Percentiles rank a stretch among this genome's conserved stretches.
These are phyloP conservation scores for Bimastos eiseni DNA, from an alignment of 2,888 invertebrate species.

Conservation along the genomic window DNA sequence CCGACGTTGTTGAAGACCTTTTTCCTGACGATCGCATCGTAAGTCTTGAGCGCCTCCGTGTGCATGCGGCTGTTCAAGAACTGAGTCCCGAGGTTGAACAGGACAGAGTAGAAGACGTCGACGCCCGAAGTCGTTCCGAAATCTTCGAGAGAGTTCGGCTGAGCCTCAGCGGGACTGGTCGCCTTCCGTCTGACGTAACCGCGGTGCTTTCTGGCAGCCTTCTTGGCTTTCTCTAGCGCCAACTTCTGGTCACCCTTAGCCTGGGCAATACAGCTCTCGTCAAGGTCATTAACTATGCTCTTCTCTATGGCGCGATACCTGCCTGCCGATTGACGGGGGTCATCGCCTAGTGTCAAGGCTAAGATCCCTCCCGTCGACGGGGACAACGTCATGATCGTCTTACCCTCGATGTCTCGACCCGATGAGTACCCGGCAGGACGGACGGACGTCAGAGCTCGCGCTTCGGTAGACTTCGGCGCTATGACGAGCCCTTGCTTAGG, in stretches of 20 bases:
- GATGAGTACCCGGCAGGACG: background rate
- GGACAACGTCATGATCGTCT: background rate
- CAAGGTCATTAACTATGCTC: conserved; percentile 84
- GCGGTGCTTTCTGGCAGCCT: conserved; percentile 89
- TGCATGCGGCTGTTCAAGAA: background rate
- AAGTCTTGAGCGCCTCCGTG: conserved; percentile 17
- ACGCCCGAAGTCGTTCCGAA: background rate
- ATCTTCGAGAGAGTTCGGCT: conserved; percentile 71
- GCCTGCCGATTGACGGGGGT: background rate
- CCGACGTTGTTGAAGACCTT: background rate
- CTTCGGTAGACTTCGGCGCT: background rate
- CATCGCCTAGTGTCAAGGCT: background rate
- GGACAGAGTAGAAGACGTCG: conserved; percentile 7
- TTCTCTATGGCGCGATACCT: conserved; percentile 70
- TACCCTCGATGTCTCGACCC: background rate
- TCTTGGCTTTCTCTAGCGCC: conserved; percentile 88
- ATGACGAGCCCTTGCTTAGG: background rate
- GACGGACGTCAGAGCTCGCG: background rate
- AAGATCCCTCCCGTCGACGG: no score
- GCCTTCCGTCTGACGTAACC: conserved; percentile 87
- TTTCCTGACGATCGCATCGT: conserved; percentile 21
- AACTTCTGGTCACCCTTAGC: conserved; percentile 69
- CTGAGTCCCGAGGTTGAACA: conserved; percentile 20
- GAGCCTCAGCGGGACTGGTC: conserved; percentile 75
- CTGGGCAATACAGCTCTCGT: conserved; percentile 81